These are phyloP conservation scores for Medauroidea extradentata DNA, from an alignment of 1,140 invertebrate species.

Conservation along the genomic window DNA sequence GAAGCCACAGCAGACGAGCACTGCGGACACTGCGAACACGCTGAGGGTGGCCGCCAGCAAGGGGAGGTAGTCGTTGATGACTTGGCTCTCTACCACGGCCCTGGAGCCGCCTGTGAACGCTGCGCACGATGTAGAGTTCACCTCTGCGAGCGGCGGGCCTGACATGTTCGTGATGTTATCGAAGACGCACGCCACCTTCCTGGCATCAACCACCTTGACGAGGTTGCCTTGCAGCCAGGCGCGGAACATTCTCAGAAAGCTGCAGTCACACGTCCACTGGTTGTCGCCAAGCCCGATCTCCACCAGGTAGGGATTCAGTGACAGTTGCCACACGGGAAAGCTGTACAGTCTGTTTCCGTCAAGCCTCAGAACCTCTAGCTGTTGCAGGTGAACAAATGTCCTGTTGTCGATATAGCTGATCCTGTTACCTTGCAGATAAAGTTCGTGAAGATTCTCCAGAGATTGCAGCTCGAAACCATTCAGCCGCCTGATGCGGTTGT, in stretches of 20 bases:
- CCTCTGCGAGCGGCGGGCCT: slow-evolving; percentile 57
- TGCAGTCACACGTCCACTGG: slow-evolving; percentile 77
- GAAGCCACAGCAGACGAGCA: slow-evolving; percentile 66
- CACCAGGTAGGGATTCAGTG: slow-evolving; percentile 69
- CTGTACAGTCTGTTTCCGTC: slow-evolving; percentile 79
- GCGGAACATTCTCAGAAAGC: slow-evolving; percentile 70
- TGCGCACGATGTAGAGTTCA: slow-evolving; percentile 65
- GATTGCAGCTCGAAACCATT: slow-evolving; percentile 79
- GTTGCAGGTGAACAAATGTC: slow-evolving; percentile 74
- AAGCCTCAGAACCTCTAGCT: slow-evolving; percentile 75
- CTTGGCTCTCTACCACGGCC: slow-evolving; percentile 57
- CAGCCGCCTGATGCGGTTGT: slow-evolving; percentile 74
- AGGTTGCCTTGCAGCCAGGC: slow-evolving; percentile 68
- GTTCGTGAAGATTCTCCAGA: slow-evolving; percentile 71
- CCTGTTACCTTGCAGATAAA: slow-evolving; percentile 84
- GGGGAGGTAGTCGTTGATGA: slow-evolving; percentile 74
- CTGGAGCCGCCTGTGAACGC: slow-evolving; percentile 46
- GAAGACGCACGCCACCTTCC: slow-evolving; percentile 29
- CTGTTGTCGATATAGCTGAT: slow-evolving; percentile 79
- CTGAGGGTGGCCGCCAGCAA: slow-evolving; percentile 67
- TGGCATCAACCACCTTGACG: slow-evolving; percentile 48
- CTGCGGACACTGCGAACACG: slow-evolving; percentile 63
- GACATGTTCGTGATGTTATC: slow-evolving; percentile 42
- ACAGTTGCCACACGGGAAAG: slow-evolving; percentile 70
- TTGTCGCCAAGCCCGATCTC: slow-evolving; percentile 77